Evolutionary conservation across 37 sponge, comb jelly and placozoan species (phyloP).

Genomic region (Ianthella basta): DNA sequence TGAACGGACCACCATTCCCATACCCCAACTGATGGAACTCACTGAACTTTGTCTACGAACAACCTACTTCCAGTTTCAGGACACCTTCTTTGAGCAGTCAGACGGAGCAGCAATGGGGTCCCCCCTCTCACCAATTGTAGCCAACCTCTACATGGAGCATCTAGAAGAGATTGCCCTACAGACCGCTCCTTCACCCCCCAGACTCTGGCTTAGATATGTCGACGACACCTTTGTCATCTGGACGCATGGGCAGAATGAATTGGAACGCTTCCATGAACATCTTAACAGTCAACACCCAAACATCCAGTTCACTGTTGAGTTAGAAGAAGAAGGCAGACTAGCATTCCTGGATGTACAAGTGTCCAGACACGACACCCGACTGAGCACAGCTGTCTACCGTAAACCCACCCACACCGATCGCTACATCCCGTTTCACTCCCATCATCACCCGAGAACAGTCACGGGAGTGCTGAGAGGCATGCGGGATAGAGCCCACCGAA

Average conservation of each 20-base stretch:
- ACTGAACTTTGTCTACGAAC: neutral
- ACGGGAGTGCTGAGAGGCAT: too few relatives aligned
- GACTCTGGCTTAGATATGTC: neutral
- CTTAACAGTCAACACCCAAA: neutral
- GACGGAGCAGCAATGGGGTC: constrained; percentile 30
- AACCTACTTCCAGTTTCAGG: constrained; percentile 15
- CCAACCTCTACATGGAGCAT: constrained; percentile 7
- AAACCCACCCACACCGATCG: neutral
- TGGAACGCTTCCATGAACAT: neutral
- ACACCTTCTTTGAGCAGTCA: constrained; percentile 4
- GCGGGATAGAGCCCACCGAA: too few relatives aligned
- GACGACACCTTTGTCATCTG: neutral
- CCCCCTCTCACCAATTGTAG: constrained; percentile 18
- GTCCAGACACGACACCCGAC: neutral
- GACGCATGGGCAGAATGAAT: neutral
- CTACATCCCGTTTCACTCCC: neutral
- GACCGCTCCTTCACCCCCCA: neutral
- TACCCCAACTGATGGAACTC: neutral
- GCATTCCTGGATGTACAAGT: constrained; percentile 13
- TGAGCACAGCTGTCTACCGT: neutral
- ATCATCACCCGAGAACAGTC: too few relatives aligned
- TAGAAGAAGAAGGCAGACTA: neutral
- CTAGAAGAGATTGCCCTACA: neutral
- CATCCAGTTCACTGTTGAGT: constrained; percentile 16
- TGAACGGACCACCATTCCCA: neutral